Conservation (phyloP, 1,140 invertebrate species). For the Harlomillsia oculata region DNA sequence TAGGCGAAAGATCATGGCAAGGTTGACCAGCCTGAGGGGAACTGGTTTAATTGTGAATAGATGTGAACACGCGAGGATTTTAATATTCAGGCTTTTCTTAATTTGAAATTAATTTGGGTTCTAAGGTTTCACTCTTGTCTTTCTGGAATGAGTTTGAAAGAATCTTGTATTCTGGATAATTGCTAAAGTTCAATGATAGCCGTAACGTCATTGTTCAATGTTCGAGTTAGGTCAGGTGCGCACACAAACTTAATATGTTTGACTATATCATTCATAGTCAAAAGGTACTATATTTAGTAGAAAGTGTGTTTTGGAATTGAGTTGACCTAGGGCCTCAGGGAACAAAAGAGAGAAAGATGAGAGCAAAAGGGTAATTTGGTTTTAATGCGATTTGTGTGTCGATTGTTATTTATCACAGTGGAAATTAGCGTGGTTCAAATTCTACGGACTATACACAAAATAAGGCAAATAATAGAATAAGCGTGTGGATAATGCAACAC, state of each 20-base stretch:
- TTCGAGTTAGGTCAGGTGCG: neutral
- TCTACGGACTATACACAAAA: too few species aligned
- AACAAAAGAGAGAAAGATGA: neutral
- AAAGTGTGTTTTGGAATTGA: neutral
- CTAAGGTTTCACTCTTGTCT: too few species aligned
- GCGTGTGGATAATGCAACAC: too few species aligned
- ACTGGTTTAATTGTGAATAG: neutral
- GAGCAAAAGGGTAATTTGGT: conserved; percentile 1
- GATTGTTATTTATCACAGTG: conserved; percentile 4
- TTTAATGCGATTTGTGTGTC: conserved; percentile 9
- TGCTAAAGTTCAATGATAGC: too few species aligned
- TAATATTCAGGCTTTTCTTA: too few species aligned
- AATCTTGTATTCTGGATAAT: too few species aligned
- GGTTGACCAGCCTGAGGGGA: neutral
- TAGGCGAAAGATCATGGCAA: conserved; percentile 2
- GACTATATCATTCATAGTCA: neutral
- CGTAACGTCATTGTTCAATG: too few species aligned
- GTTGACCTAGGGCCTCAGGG: neutral
- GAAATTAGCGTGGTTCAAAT: too few species aligned
- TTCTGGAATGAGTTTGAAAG: too few species aligned
- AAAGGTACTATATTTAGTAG: neutral
- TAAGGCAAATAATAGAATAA: too few species aligned
- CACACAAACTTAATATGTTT: neutral
- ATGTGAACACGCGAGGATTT: too few species aligned
- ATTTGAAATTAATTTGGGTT: too few species aligned